Conservation (phyloP, 2,888 invertebrate species). For the Poecilus cupreus region DNA sequence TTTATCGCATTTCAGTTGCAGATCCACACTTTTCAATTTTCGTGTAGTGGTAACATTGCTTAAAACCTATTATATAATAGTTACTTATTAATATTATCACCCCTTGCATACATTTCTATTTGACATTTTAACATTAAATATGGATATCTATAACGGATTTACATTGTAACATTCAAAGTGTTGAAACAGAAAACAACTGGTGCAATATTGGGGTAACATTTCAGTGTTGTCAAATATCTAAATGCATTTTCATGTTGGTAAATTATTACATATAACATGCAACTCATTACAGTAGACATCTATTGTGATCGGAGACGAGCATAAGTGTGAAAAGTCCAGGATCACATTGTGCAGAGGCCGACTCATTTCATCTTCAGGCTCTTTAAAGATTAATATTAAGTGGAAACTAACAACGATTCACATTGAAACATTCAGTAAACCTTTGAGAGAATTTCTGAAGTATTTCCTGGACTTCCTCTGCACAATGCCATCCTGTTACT, state of each 20-base stretch:
- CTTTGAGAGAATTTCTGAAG: too few relatives aligned
- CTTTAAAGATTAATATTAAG: too few relatives aligned
- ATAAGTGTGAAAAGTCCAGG: background rate
- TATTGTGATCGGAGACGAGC: slow-evolving; percentile 23
- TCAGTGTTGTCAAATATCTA: slow-evolving; percentile 42
- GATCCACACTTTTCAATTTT: slow-evolving; percentile 61
- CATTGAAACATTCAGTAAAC: background rate
- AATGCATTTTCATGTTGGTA: slow-evolving; percentile 42
- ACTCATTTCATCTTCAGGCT: too few relatives aligned
- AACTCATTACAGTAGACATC: slow-evolving; percentile 48
- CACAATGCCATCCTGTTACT: background rate
- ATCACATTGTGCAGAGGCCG: background rate
- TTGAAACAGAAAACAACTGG: slow-evolving; percentile 48
- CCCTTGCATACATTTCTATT: slow-evolving; percentile 41
- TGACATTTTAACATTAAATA: slow-evolving; percentile 38
- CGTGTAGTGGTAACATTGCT: slow-evolving; percentile 70
- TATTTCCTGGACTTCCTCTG: too few relatives aligned
- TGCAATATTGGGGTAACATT: slow-evolving; percentile 32
- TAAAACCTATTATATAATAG: slow-evolving; percentile 51
- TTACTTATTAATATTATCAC: slow-evolving; percentile 57
- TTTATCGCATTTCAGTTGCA: slow-evolving; percentile 58
- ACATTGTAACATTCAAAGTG: slow-evolving; percentile 42
- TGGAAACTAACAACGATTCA: background rate
- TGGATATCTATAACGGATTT: slow-evolving; percentile 10
- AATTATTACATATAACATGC: slow-evolving; percentile 53